A percentile compares a stretch with the other conserved stretches of the same genome.
phyloP scores from a whole-genome alignment of 2,113 vertebrate genomes.

The Microcebus lehilahytsara region DNA sequence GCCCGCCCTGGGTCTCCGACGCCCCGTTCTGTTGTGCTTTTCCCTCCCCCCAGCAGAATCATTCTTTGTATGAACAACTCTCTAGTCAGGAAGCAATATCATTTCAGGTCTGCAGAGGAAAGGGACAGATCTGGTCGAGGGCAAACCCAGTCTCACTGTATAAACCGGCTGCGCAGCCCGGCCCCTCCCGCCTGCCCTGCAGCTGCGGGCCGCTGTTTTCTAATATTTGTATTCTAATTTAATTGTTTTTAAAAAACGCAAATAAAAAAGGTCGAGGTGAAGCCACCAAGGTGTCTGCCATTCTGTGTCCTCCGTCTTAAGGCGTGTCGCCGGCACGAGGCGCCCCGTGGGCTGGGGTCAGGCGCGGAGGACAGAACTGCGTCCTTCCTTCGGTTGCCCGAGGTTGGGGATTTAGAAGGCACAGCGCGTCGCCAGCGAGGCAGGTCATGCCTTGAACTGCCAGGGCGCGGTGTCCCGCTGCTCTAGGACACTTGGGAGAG shows the following conservation, averaged over 20 bases:
- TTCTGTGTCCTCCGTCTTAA: slow-evolving; percentile 72
- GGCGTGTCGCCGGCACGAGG: neutral
- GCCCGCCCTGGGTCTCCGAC: neutral
- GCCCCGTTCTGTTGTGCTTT: neutral
- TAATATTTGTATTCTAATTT: slow-evolving; percentile 88
- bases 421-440: rapidly evolving
- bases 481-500: neutral
- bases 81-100: slow-evolving; percentile 81
- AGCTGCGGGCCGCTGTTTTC: slow-evolving; percentile 75
- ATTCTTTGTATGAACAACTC: slow-evolving; percentile 14
- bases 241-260: slow-evolving; percentile 83
- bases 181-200: slow-evolving; percentile 48
- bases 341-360: slow-evolving; percentile 31
- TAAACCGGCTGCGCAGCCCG: slow-evolving; percentile 56
- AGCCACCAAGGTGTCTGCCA: slow-evolving; percentile 51
- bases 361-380: slow-evolving; percentile 69
- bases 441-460: rapidly evolving
- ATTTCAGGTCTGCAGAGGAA: slow-evolving; percentile 75
- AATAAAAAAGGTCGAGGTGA: slow-evolving; percentile 79
- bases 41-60: neutral
- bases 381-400: slow-evolving; percentile 70
- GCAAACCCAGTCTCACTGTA: slow-evolving; percentile 70
- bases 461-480: neutral
- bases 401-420: slow-evolving; percentile 68
- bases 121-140: slow-evolving; percentile 60